Evolutionary conservation across 2,888 invertebrate species (phyloP).

Genomic region (Dugesia japonica): DNA sequence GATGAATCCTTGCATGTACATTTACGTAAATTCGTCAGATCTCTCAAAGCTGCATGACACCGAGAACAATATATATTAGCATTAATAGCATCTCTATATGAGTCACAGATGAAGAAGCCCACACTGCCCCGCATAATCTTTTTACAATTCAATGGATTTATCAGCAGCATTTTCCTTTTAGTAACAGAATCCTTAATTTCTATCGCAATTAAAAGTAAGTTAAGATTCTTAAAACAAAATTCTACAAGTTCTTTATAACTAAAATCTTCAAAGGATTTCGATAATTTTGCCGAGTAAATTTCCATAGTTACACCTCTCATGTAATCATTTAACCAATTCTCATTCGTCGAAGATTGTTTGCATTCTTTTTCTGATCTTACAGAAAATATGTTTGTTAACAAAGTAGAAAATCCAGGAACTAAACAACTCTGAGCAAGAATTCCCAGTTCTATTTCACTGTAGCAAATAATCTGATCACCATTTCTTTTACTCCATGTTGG

Average conservation of each 20-base stretch:
- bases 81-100: slow-evolving; percentile 72
- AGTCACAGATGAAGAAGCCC: slow-evolving; percentile 97
- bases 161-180: not conserved
- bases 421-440: slow-evolving; percentile 96
- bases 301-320: slow-evolving; percentile 39
- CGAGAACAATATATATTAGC: slow-evolving; percentile 30
- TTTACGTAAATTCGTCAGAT: not conserved
- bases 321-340: slow-evolving; percentile 36
- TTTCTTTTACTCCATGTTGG: slow-evolving; percentile 88
- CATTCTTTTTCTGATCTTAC: slow-evolving; percentile 36
- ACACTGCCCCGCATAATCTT: slow-evolving; percentile 57
- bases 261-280: slow-evolving; percentile 88
- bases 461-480: slow-evolving; percentile 78
- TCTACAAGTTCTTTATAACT: slow-evolving; percentile 95
- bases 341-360: slow-evolving; percentile 5
- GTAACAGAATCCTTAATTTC: slow-evolving; percentile 52
- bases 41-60: slow-evolving; percentile 26
- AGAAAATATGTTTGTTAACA: slow-evolving; percentile 88
- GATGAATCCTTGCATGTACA: slow-evolving; percentile 23
- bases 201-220: slow-evolving; percentile 78
- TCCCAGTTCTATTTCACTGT: slow-evolving; percentile 86
- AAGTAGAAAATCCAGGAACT: slow-evolving; percentile 93
- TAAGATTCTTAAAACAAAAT: slow-evolving; percentile 87
- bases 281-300: slow-evolving; percentile 38
- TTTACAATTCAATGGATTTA: not conserved